A percentile compares a stretch with the other conserved stretches of the same genome.
Conservation (phyloP, 2,113 vertebrate genomes). For the Gymnorhina tibicen region DNA sequence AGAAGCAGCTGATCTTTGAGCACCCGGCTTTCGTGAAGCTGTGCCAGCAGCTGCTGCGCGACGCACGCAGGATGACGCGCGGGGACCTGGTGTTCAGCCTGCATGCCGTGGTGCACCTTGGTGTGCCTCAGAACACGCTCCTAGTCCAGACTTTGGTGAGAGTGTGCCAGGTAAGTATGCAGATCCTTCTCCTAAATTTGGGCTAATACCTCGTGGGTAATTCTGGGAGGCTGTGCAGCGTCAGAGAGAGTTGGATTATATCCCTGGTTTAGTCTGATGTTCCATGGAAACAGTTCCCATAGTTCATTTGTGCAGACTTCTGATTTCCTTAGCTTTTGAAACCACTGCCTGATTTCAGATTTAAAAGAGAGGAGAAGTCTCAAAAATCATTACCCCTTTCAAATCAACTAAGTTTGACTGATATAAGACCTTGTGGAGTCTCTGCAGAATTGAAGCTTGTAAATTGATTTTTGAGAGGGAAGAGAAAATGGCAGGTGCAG, state of each 20-base stretch:
- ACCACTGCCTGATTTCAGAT: neutral
- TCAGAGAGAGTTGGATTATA: neutral
- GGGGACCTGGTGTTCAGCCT: conserved; percentile 75
- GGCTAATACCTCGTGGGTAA: fast-evolving
- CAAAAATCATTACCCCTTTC: neutral
- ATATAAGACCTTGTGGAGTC: neutral
- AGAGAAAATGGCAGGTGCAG: neutral
- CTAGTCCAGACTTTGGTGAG: conserved; percentile 86
- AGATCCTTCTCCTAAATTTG: neutral
- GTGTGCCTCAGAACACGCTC: conserved; percentile 79
- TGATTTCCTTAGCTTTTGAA: neutral
- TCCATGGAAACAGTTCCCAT: neutral
- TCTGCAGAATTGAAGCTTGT: neutral
- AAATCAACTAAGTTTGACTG: neutral
- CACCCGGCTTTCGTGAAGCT: conserved; percentile 77
- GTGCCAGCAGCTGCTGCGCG: conserved; percentile 70
- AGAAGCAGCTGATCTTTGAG: conserved; percentile 81
- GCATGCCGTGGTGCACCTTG: conserved; percentile 76
- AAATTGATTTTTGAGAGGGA: neutral
- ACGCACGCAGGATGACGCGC: conserved; percentile 42
- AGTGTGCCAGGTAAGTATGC: conserved; percentile 79
- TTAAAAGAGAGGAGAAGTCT: neutral
- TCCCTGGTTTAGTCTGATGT: neutral
- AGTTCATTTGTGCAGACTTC: neutral
- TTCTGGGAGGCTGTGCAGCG: neutral